Conservation (phyloP, 2,113 vertebrate genomes). For the Aldabrachelys gigantea region DNA sequence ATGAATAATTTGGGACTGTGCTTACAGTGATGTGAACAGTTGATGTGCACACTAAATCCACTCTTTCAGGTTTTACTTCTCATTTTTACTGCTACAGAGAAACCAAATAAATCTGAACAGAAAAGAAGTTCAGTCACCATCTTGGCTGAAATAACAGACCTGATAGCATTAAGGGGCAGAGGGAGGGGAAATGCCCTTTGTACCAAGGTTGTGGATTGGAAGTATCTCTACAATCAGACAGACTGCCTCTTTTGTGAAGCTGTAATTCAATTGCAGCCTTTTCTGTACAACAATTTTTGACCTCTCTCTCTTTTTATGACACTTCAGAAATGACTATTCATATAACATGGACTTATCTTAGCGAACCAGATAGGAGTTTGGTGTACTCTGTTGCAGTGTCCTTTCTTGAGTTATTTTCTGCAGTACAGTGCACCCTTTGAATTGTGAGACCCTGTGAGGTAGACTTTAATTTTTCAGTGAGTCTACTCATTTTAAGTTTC, state of each 20-base stretch:
- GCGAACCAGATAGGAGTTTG: neutral
- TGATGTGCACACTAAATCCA: conserved; percentile 28
- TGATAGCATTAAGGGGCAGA: neutral
- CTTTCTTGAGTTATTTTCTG: neutral
- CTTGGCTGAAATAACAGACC: neutral
- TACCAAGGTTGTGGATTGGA: neutral
- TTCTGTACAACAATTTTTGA: neutral
- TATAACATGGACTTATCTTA: neutral
- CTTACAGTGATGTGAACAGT: conserved; percentile 47
- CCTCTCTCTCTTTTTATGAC: neutral
- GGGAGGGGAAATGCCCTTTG: neutral
- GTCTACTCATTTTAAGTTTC: neutral
- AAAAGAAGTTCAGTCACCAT: neutral
- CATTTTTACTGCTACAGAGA: neutral
- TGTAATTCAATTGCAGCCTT: neutral
- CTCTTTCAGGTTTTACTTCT: conserved; percentile 32
- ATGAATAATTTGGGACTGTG: conserved; percentile 65
- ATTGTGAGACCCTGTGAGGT: neutral
- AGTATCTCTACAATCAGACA: fast-evolving
- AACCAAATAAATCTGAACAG: conserved; percentile 29
- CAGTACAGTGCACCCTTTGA: fast-evolving
- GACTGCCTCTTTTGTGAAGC: neutral
- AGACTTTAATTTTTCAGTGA: neutral
- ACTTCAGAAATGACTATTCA: neutral
- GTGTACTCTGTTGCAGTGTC: neutral